A percentile compares a stretch with the other conserved stretches of the same genome.
Evolutionary conservation across 2,888 invertebrate genomes (phyloP).

Genomic region (Hyalella azteca): DNA sequence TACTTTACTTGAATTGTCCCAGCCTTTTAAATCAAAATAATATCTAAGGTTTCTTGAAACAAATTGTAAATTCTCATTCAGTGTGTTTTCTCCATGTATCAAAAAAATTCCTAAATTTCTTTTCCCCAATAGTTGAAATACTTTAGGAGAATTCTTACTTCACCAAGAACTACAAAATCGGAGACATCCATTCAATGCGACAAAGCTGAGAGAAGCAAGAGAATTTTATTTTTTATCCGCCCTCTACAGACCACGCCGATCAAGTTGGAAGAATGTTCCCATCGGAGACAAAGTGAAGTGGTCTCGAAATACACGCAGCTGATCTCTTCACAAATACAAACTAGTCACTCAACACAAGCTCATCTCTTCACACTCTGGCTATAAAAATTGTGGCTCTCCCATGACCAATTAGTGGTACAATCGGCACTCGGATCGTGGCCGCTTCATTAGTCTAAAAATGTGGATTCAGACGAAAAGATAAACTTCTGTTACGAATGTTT

Average conservation of each 20-base stretch:
- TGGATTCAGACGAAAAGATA: too few relatives aligned
- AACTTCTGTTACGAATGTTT: too few relatives aligned
- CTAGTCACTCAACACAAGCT: neutral
- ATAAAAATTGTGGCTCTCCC: constrained; percentile 14
- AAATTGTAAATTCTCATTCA: too few relatives aligned
- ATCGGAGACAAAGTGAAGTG: neutral
- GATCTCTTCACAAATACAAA: too few relatives aligned
- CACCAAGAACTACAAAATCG: neutral
- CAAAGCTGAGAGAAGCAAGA: neutral
- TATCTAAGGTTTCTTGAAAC: too few relatives aligned
- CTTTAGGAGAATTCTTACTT: constrained; percentile 1
- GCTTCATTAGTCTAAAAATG: too few relatives aligned
- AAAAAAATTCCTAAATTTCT: too few relatives aligned
- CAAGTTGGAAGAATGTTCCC: constrained; percentile 30
- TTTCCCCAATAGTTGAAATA: too few relatives aligned
- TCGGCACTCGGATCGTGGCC: too few relatives aligned
- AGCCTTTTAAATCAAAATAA: too few relatives aligned
- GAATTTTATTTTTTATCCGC: neutral
- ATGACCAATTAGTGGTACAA: constrained; percentile 37
- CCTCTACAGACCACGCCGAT: neutral
- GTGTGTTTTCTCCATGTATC: too few relatives aligned
- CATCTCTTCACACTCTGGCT: constrained; percentile 15
- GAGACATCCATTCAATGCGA: neutral
- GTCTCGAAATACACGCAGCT: neutral
- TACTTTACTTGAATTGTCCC: too few relatives aligned